Evolutionary conservation across 2,797 vertebrate genomes (phyloP).

Genomic region (Melopsittacus undulatus): DNA sequence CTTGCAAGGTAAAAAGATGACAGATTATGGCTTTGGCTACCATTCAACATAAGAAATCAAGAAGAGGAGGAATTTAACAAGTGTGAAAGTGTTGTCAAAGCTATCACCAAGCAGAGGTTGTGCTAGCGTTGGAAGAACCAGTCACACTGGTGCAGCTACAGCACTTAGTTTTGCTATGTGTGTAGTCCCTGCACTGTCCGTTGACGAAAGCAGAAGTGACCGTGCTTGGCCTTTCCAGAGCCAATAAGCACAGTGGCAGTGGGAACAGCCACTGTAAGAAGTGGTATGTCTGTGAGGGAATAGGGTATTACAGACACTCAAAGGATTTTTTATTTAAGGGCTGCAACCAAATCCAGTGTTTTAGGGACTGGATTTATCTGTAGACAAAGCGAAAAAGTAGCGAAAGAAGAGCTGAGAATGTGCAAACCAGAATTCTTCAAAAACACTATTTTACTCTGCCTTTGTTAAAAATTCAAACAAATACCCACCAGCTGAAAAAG

Average conservation of each 20-base stretch:
- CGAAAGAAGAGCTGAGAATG: conserved; percentile 33
- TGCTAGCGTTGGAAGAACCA: neutral
- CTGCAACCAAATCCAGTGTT: neutral
- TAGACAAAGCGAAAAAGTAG: neutral
- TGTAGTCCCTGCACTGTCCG: fast-evolving
- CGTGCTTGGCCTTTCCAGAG: neutral
- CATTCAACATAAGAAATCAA: neutral
- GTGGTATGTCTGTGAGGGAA: neutral
- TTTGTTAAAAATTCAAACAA: conserved; percentile 62
- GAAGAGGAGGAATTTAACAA: neutral
- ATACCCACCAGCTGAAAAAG: conserved; percentile 55
- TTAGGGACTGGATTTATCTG: neutral
- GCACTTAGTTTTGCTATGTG: neutral
- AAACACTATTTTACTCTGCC: neutral
- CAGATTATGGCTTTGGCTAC: neutral
- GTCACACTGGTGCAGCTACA: neutral
- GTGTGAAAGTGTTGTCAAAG: neutral
- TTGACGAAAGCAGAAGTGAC: neutral
- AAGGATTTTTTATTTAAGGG: neutral
- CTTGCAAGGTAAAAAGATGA: neutral
- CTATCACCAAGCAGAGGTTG: neutral
- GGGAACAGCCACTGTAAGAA: neutral
- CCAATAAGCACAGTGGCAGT: neutral
- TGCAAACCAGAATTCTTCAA: neutral
- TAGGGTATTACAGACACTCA: neutral